Evolutionary conservation across 2,113 vertebrate genomes (phyloP), one percentile per base, ranked within the genome.

Genomic region (Neoarius graeffei): DNA sequence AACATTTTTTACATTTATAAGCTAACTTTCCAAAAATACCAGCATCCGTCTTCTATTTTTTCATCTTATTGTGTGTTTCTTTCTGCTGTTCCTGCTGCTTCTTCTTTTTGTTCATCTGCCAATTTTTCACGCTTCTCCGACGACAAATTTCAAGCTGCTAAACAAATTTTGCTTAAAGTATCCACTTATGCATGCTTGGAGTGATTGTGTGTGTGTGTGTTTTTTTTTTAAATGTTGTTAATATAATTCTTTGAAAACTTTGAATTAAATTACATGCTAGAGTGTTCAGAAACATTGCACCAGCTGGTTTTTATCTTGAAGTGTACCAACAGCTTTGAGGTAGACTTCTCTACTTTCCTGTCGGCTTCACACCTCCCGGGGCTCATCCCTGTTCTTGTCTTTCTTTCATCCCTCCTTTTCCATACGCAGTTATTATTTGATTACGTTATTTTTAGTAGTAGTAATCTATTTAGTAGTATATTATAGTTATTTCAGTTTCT

Each of bases 261-360:
- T 52, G 20, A 76, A 76, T 76, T 1, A 25, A 23, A 76, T 76
- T 4, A 25, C 20, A 25, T 20, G 42, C 20, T 76, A 5, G 20
- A 52, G 73, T 50, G 42, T 76, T 77, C 5, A 6, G 50, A n/a
- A 54, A n/a, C 50, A 15, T 79, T 15, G 50, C 50, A 54, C 10
- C 76, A 79, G 76, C 76, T 79, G 76, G 54, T 79, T 79, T 50
- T 54, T 25, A 54, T 54, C 27, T 2, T 54, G 50, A 79, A 54
- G 76, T 54, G 1, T 54, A 7, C 74, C 54, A 50, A 79, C 76
- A 79, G 76, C 76, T 79, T 79, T 79, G 50, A 79, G 76, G 50
- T n/a, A 79, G 27, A 79, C 74, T 50, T 50, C 42, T 76, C 9
- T 50, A 42, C 69, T 76, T 48, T 48, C 73, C 73, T 76, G 73